Base-by-base conservation (phyloP, 2,113 vertebrate species). In the Sceloporus tristichus region DNA sequence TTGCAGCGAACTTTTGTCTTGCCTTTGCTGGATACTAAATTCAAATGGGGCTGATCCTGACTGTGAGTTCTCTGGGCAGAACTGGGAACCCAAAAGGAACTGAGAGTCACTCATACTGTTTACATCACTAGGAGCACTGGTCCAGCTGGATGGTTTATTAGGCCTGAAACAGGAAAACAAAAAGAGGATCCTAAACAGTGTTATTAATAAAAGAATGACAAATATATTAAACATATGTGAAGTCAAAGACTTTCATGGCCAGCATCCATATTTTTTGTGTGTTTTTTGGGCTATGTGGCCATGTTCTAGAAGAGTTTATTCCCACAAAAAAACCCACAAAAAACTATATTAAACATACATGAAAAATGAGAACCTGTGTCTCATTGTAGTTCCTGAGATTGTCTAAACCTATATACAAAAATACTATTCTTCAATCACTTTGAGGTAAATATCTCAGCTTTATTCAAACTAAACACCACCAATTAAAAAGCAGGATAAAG, bases 51-150 rank as follows among this genome's bases (percentile, higher is more conserved):
- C 96, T 34, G 95, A 97, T 56, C 94, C 75, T 0, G 79, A 91
- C 91, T 98, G 98, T 84, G 95, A 96, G 13, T 96, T 97, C 76
- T 99, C 98, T 0, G 83, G 96, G 96, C 97, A 98, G 94, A 98
- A 97, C 94, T 99, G 98, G 79, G 98, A 99, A 85, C 98, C 97
- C 70, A 97, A 98, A 88, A 98, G 97, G 90, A 98, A 94, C 96
- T 99, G 98, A 11, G 98, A 98, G 80, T 99, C 98, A 7, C 97
- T 97, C 90, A 98, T 92, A 75, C 94, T 98, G 0, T 97, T 97
- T 89, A 96, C 95, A 86, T 98, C 98, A 34, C 94, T 97, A 75
- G 94, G 95, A 84, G 94, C 78, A 5, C 78, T 94, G 91, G 93
- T 97, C 90, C 96, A 94, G 89, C 42, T 87, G 66, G 94, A 91